Base-by-base conservation (phyloP, 1,140 invertebrate species). In the Drosophila miranda region DNA sequence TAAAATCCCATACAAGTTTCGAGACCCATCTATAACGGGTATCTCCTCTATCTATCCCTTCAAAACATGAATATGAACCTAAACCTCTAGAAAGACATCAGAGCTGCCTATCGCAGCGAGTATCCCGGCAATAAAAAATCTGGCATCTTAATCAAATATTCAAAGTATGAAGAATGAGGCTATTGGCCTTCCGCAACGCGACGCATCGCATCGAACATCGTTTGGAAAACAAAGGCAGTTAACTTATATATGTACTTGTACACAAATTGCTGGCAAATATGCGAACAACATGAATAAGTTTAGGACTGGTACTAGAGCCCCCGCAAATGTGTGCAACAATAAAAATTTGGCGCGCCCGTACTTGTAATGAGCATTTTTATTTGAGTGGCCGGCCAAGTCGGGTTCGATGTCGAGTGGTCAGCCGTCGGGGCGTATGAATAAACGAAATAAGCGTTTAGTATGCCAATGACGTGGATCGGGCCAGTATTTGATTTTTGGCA, bases 221-320 rank as follows among this genome's bases (percentile, higher is more conserved):
- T 51, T 67, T 56, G 62, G 34, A 62, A 81, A 81, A 82, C 81
- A 77, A 77, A 70, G 75, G 46, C 78, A 77, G 70, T 77, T 70
- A 78, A 66, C 67, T 50, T 69, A 60, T 81, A 82, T 66, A 59
- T 76, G 28, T 70, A 45, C 45, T 50, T 59, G 49, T 45, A 45
- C 49, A 74, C 80, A 86, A 86, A 86, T 81, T 86, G 82, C 72
- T 64, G 61, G 73, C 82, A 86, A 86, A 86, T 86, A 87, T 86
- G 77, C 75, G 73, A 55, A 71, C 51, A 71, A 86, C 74, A 86
- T 86, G 86, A 86, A 86, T 81, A 86, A 86, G 58, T 54, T 68
- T 55, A 21, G 38, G 16, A 23, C 30, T 28, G 41, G 19, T 26
- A 26, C 30, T 34, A 30, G 46, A 54, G 52, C 28, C 41, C 44